phyloP scores from a whole-genome alignment of 2,888 invertebrate species.

The Rhodophaea formosa region DNA sequence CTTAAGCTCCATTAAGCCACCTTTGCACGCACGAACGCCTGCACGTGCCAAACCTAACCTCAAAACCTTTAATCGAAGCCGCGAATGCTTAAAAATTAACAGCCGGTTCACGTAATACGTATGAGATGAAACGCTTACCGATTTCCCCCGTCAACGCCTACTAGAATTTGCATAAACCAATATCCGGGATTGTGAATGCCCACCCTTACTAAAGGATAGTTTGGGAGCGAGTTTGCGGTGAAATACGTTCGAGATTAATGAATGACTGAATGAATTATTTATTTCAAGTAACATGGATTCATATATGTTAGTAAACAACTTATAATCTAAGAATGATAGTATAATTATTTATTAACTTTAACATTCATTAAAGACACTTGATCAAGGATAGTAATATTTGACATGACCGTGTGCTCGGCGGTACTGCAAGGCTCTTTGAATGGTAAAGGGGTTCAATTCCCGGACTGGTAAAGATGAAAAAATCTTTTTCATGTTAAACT shows the following conservation, averaged over 20 bases:
- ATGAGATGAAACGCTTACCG: slow-evolving; percentile 22
- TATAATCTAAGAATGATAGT: too few species aligned
- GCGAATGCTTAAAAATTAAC: slow-evolving; percentile 28
- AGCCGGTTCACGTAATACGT: slow-evolving; percentile 24
- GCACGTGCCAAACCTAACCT: background rate
- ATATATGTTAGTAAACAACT: too few species aligned
- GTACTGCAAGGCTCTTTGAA: too few species aligned
- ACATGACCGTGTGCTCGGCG: too few species aligned
- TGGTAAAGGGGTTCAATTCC: too few species aligned
- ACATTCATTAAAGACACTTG: too few species aligned
- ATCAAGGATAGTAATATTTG: too few species aligned
- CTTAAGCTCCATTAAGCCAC: background rate
- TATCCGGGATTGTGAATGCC: slow-evolving; percentile 24
- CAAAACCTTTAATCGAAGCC: slow-evolving; percentile 3
- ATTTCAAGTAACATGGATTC: too few species aligned
- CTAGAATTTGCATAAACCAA: slow-evolving; percentile 31
- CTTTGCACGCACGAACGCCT: slow-evolving; percentile 1
- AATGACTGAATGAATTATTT: too few species aligned
- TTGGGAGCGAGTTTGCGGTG: background rate
- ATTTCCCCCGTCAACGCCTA: slow-evolving; percentile 26
- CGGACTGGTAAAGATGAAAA: too few species aligned
- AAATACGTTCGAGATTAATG: background rate
- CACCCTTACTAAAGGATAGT: slow-evolving; percentile 6
- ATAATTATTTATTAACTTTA: too few species aligned
- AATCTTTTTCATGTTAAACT: too few species aligned